Base-by-base conservation (phyloP, 35 echinoderm and acorn worm genomes). In the Hemicentrotus pulcherrimus region DNA sequence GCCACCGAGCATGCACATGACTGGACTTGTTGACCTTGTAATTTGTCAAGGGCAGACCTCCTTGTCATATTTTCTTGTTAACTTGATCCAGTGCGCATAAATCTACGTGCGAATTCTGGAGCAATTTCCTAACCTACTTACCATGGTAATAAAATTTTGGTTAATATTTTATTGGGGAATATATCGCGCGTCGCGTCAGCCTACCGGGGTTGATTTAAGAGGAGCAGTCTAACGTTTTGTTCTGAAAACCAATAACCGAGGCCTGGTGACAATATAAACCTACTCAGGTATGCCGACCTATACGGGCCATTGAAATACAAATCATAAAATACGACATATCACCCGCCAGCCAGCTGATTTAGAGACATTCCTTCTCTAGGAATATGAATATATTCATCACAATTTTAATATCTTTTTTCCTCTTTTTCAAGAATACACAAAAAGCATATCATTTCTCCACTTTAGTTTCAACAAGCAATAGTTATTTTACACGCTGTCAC, bases 101-200 rank as follows among this genome's bases (percentile, higher is more conserved):
- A 90, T 90, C 88, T 90, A 45, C 32, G 88, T 33, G 88, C 32
- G 88, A 90, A 90, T 90, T 35, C 88, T 41, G 46, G 88, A 90
- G 88, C 88, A 90, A 90, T 90, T 90, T 90, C 88, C 13, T 90
- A 90, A 30, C 88, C 88, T 90, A 90, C 88, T 90, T 90, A 90
- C 32, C 12, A 33, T 90, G 12, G 32, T 47, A 45, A 32, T 90
- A 90, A 90, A 90, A 90, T 90, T 16, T 47, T 78, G 32, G 32
- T 90, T 33, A 9, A 90, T 35, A 24, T 30, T 90, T 90, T 90
- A 90, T 90, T 18, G 88, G 32, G 32, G 88, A 47, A 33, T 30
- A 33, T 45, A 33, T 45, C 88, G 19, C 32, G 14, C 12, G 46
- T 45, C 32, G 32, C 46, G 88, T 90, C 88, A 30, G 32, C 88